Conservation (phyloP, 2,888 invertebrate genomes). For the Chymomyza procnemis region DNA sequence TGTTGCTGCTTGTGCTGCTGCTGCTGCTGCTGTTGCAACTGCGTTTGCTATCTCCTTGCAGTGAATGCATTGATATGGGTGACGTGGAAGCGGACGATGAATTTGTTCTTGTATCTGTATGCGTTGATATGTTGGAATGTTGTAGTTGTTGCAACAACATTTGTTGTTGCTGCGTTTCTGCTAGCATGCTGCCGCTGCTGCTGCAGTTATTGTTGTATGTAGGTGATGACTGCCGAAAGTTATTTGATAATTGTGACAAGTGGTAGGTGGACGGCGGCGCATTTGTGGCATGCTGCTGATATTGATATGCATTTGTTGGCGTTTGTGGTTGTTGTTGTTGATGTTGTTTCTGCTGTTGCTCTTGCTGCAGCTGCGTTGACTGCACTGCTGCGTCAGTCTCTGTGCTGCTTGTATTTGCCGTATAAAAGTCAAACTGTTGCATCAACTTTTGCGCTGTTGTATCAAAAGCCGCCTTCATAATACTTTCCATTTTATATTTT, state of each 20-base stretch:
- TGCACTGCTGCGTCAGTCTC: conserved; percentile 37
- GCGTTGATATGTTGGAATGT: conserved; percentile 54
- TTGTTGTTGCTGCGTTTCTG: conserved; percentile 25
- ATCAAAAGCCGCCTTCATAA: conserved; percentile 64
- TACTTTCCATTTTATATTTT: conserved; percentile 60
- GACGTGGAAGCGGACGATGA: conserved; percentile 39
- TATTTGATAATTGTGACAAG: conserved; percentile 44
- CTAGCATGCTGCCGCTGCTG: conserved; percentile 54
- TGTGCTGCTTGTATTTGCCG: conserved; percentile 52
- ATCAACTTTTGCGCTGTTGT: conserved; percentile 62
- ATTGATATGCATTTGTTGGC: conserved; percentile 38
- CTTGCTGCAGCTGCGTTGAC: conserved; percentile 27
- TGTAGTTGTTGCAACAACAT: conserved; percentile 34
- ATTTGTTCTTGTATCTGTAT: conserved; percentile 41
- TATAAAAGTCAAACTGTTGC: conserved; percentile 68
- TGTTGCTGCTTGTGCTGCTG: conserved; percentile 55
- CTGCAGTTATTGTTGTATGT: conserved; percentile 31
- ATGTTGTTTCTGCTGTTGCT: conserved; percentile 41
- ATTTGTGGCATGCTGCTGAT: conserved; percentile 46
- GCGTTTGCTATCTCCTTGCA: conserved; percentile 42
- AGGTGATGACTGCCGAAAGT: not conserved
- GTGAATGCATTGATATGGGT: conserved; percentile 51
- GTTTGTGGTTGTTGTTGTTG: conserved; percentile 21
- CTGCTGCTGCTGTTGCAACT: conserved; percentile 38
- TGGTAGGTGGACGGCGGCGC: conserved; percentile 39